Evolutionary conservation across 2,888 invertebrate genomes (phyloP), one percentile per base, ranked within the genome.

Genomic region (Macropis europaea): DNA sequence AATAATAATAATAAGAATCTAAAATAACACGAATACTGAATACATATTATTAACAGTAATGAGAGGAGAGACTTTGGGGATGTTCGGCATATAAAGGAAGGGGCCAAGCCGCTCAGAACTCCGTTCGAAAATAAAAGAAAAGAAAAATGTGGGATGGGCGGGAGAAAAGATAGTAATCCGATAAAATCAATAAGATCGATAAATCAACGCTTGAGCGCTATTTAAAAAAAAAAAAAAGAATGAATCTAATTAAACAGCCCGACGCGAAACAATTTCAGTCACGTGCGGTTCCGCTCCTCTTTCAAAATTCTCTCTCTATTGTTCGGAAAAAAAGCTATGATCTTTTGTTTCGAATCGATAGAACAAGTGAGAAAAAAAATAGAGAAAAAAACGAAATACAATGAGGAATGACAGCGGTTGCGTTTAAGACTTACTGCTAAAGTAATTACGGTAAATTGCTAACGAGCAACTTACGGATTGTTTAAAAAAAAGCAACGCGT

Each of bases 1-100:
- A 74, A 82, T 76, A 71, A 67, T 69, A 62, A 67, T 75, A 82
- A 81, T 76, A 79, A 78, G 68, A 80, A 67, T 82, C 74, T 84
- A 83, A 85, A 86, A 82, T 82, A 85, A 85, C 81, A 74, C 80
- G 73, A 87, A 86, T 86, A 87, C 86, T 85, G 84, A 84, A 82
- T 85, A 82, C 77, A 85, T 83, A 77, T 79, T 81, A 84, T 77
- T 80, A 77, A 84, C 74, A 84, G 83, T 76, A 78, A 73, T 78
- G 61, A 67, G 74, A 76, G 74, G 70, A 66, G 52, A 59, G 60
- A 74, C 67, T 63, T 57, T 45, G 67, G 54, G 59, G 67, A 40
- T 40, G 50, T 47, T 62, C 57, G 73, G 62, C 60, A 67, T n/a
- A n/a, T 57, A 45, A 19, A 68, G 71, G 60, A 79, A 82, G 34